Base-by-base conservation (phyloP, 2,888 invertebrate species). In the Meganola albula region DNA sequence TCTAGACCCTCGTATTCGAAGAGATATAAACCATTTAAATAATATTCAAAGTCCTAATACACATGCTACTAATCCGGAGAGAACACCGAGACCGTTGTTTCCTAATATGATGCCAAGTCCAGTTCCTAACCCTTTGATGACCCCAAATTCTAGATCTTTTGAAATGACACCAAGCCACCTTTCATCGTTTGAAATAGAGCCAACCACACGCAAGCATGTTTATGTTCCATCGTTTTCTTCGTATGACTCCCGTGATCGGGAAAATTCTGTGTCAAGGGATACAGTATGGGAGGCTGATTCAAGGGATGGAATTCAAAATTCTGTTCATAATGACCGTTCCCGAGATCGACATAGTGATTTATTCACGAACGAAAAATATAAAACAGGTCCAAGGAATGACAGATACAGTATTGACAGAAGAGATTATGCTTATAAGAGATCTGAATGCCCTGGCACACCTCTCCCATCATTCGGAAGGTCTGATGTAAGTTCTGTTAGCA, bases 1-100 rank as follows among this genome's bases (percentile, higher is more conserved):
- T 7, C 41, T 58, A 16, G 80, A 83, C 43, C 76, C 79, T 20
- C 68, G 79, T 10, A 47, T 71, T 14, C 72, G 60, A 49, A 66
- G 64, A 41, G 78, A 80, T 35, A 24, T 53, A 2, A 59, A 43
- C 47, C 42, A 47, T 31, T 18, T 40, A 10, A 9, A 31, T 4
- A 48, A 33, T 28, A 53, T 36, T 31, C 62, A 59, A 16, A 66
- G 55, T 25, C 50, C 59, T 23, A 63, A 54, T 44, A 44, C 53
- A 6, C 49, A 54, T 34, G 12, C 40, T 20, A 27, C 38, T 10
- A 63, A 56, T 39, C 27, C 52, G 24, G 68, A 69, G 4, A 58
- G 53, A 29, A 53, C 40, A 21, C 45, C 59, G 10, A 59, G 48
- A 30, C 29, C 57, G 8, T 20, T 29, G 13, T 38, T 38, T 24